Evolutionary conservation across 2,797 vertebrate species (phyloP).

Genomic region (Hydrocynus forskahlii): DNA sequence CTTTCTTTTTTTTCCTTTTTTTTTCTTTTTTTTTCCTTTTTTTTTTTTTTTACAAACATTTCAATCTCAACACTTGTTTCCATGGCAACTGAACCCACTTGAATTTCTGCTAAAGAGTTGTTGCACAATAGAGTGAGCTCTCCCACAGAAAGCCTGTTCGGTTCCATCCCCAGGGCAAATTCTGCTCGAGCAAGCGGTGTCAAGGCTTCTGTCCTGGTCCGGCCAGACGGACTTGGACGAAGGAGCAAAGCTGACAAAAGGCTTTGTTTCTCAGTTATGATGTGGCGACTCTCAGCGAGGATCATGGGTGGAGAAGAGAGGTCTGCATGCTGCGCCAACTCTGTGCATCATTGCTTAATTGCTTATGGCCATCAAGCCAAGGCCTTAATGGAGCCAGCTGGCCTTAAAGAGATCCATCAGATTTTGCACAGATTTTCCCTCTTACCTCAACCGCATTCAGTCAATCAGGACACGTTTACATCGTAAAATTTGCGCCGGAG

Average conservation of each 20-base stretch:
- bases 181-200: slow-evolving; percentile 49
- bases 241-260: slow-evolving; percentile 2
- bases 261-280: neutral
- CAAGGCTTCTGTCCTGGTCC: slow-evolving; percentile 48
- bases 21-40: slow-evolving; percentile 34
- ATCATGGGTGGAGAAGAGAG: neutral
- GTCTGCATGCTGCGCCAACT: neutral
- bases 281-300: neutral
- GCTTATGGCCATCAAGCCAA: neutral
- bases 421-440: neutral
- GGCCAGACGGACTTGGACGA: slow-evolving; percentile 15
- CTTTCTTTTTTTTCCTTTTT: slow-evolving; percentile 45
- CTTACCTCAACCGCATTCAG: neutral
- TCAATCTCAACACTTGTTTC: slow-evolving; percentile 78
- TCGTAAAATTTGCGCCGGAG: neutral
- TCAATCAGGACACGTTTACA: neutral
- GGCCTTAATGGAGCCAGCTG: neutral
- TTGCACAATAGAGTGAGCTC: slow-evolving; percentile 78
- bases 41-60: slow-evolving; percentile 49
- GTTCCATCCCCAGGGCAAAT: slow-evolving; percentile 56
- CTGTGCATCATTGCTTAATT: neutral
- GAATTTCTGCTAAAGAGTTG: slow-evolving; percentile 78
- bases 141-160: slow-evolving; percentile 69
- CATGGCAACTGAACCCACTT: slow-evolving; percentile 81
- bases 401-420: neutral